A percentile compares a stretch with the other conserved stretches of the same genome.
phyloP scores from a whole-genome alignment of 1,140 invertebrate genomes.

The Meloidogyne hapla region DNA sequence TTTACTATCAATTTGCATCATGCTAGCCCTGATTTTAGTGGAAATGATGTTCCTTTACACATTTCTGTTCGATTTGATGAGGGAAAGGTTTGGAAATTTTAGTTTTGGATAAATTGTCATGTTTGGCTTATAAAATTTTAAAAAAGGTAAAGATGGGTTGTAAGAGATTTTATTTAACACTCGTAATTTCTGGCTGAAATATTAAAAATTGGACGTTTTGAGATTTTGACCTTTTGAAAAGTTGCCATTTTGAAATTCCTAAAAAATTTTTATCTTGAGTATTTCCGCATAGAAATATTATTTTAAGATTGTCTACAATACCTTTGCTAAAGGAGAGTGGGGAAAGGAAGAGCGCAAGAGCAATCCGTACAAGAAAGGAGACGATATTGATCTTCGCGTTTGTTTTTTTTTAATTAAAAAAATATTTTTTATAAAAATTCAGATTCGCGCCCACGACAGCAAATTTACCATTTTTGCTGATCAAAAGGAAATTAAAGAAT shows the following conservation, averaged over 20 bases:
- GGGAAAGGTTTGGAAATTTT: constrained; percentile 48
- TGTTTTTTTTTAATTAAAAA: neutral
- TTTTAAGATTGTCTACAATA: constrained; percentile 56
- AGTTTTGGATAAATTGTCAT: constrained; percentile 5
- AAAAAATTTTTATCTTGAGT: neutral
- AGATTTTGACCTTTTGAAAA: too few relatives aligned
- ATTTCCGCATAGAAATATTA: too few relatives aligned
- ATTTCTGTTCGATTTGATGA: constrained; percentile 61
- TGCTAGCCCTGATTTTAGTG: constrained; percentile 56
- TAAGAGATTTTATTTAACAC: constrained; percentile 16
- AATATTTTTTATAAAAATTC: neutral
- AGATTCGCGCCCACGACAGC: constrained; percentile 58
- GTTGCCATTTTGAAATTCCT: constrained; percentile 3
- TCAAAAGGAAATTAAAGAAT: constrained; percentile 61
- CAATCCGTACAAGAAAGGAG: constrained; percentile 62
- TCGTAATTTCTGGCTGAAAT: too few relatives aligned
- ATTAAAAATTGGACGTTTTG: too few relatives aligned
- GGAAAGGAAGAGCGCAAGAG: constrained; percentile 63
- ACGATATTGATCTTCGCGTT: constrained; percentile 55
- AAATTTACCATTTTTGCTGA: constrained; percentile 56
- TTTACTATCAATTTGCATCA: constrained; percentile 60
- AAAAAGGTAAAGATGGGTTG: neutral
- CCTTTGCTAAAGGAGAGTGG: constrained; percentile 61
- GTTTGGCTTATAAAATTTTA: neutral
- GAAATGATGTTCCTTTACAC: constrained; percentile 61